These are phyloP conservation scores for Xenopus laevis DNA, from an alignment of 2,113 vertebrate species.

Conservation along the genomic window DNA sequence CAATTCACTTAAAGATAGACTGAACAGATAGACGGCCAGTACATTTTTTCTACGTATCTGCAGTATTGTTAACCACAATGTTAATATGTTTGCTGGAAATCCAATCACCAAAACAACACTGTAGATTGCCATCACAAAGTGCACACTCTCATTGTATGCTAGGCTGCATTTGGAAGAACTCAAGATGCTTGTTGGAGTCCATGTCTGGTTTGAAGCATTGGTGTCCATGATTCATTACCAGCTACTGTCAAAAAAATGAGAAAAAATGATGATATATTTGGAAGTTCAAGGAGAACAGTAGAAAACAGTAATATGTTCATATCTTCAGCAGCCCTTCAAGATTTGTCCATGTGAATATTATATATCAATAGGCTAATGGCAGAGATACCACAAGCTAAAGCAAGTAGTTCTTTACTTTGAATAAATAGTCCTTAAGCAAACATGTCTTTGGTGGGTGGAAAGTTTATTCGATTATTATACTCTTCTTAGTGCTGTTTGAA, in stretches of 20 bases:
- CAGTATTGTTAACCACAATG: constrained; percentile 61
- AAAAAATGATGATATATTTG: background rate
- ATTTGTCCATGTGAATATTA: too few species aligned
- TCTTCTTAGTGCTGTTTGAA: too few species aligned
- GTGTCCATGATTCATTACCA: background rate
- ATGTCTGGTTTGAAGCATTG: background rate
- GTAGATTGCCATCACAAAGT: constrained; percentile 68
- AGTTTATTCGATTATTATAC: too few species aligned
- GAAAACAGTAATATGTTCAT: too few species aligned
- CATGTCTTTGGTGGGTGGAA: too few species aligned
- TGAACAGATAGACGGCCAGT: constrained; percentile 77
- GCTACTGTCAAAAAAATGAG: background rate
- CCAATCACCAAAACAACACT: constrained; percentile 66
- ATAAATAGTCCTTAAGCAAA: too few species aligned
- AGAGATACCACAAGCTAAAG: too few species aligned
- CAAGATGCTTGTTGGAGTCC: background rate
- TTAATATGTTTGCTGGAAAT: constrained; percentile 76
- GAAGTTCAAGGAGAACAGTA: too few species aligned
- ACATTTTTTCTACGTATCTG: constrained; percentile 69
- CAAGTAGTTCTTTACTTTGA: too few species aligned
- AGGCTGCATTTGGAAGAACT: constrained; percentile 34
- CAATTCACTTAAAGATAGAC: constrained; percentile 79
- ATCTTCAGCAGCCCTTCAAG: too few species aligned
- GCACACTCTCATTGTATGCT: constrained; percentile 52
- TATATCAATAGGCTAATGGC: too few species aligned